phyloP scores from a whole-genome alignment of 2,113 vertebrate genomes.

The Sylvicapra grimmia region DNA sequence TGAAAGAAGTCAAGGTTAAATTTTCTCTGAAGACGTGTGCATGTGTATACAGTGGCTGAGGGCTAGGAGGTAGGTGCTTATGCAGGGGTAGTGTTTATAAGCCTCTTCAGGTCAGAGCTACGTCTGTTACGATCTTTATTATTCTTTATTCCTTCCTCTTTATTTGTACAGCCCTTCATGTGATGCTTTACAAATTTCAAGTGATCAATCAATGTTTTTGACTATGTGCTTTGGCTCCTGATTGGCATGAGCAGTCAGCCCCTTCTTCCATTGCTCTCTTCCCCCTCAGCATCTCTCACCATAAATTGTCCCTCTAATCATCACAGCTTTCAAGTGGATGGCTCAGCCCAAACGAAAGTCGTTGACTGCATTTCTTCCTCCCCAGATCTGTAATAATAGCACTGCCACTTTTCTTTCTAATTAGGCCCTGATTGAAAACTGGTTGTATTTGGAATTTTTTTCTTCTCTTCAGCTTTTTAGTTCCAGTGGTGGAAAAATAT shows the following conservation, averaged over 20 bases:
- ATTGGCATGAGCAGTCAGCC: neutral
- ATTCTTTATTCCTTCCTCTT: neutral
- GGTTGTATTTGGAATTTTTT: slow-evolving; percentile 78
- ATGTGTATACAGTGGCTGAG: neutral
- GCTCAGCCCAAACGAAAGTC: slow-evolving; percentile 43
- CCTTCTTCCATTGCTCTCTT: neutral
- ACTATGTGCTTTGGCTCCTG: neutral
- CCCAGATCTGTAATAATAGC: slow-evolving; percentile 76
- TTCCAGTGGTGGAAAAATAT: slow-evolving; percentile 83
- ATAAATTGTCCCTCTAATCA: slow-evolving; percentile 61
- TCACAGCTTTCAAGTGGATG: slow-evolving; percentile 71
- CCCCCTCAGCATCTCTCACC: neutral
- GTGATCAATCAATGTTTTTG: neutral
- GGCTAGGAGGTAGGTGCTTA: neutral
- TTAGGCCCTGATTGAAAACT: slow-evolving; percentile 85
- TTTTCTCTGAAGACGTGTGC: neutral
- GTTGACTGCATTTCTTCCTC: slow-evolving; percentile 46
- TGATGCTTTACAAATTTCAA: neutral
- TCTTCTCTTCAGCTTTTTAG: slow-evolving; percentile 77
- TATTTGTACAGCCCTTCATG: neutral
- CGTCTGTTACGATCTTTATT: neutral
- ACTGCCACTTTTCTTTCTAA: slow-evolving; percentile 82
- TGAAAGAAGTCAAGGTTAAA: neutral
- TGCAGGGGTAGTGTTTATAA: neutral
- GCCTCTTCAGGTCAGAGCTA: neutral